These are phyloP conservation scores for Ellobium chinense DNA, from an alignment of 2,888 invertebrate genomes.

Conservation along the genomic window DNA sequence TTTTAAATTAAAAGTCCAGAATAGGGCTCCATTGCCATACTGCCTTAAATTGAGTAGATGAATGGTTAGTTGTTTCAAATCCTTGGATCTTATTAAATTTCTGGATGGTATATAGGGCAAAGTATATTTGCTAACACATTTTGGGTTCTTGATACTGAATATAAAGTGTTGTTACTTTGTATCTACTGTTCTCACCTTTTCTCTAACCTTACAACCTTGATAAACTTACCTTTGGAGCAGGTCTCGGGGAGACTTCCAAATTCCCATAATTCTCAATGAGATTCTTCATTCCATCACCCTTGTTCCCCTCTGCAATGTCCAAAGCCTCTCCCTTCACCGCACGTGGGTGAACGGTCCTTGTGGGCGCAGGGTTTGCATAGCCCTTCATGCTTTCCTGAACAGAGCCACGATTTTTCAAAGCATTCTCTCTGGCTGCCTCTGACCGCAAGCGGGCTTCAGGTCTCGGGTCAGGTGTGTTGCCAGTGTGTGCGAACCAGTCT, in stretches of 20 bases:
- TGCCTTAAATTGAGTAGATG: too few species aligned
- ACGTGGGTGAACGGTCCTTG: conserved; percentile 63
- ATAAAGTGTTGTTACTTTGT: too few species aligned
- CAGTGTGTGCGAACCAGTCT: conserved; percentile 38
- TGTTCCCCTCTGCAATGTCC: conserved; percentile 62
- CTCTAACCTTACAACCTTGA: too few species aligned
- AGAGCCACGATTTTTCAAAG: conserved; percentile 63
- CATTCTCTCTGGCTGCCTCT: conserved; percentile 38
- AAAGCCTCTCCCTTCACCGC: conserved; percentile 63
- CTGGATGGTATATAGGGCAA: too few species aligned
- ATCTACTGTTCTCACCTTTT: too few species aligned
- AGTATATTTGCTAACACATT: too few species aligned
- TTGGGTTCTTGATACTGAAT: too few species aligned
- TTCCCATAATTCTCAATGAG: conserved; percentile 71
- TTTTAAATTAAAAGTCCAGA: too few species aligned
- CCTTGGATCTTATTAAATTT: too few species aligned
- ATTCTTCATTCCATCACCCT: conserved; percentile 69
- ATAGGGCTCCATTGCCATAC: too few species aligned
- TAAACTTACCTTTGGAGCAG: conserved; percentile 57
- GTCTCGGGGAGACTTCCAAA: conserved; percentile 53
- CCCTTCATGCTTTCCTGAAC: conserved; percentile 66
- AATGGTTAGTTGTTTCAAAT: too few species aligned
- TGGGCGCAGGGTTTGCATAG: conserved; percentile 64
- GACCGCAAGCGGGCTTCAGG: conserved; percentile 37
- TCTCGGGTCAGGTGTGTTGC: neutral